phyloP scores from a whole-genome alignment of 2,113 vertebrate genomes.

The Percina caprodes region DNA sequence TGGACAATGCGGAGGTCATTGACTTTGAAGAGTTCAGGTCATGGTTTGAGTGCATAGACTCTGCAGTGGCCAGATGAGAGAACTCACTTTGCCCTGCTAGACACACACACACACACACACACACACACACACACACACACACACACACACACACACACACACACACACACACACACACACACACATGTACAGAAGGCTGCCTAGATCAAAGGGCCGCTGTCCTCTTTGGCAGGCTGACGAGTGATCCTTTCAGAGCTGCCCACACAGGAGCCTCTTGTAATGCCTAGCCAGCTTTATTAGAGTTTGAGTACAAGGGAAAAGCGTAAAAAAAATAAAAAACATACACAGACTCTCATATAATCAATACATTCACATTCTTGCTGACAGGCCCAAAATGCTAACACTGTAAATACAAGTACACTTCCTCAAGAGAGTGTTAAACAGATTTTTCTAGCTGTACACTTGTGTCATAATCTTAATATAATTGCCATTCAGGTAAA shows the following conservation, averaged over 20 bases:
- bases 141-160: not conserved
- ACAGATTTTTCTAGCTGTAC: conserved; percentile 3
- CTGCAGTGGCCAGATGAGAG: conserved; percentile 63
- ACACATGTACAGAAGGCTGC: conserved; percentile 46
- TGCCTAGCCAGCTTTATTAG: conserved; percentile 68
- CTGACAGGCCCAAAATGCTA: not conserved
- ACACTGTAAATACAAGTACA: conserved; percentile 17
- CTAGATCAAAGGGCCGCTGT: conserved; percentile 75
- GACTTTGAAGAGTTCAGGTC: conserved; percentile 73
- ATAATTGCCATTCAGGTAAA: conserved; percentile 26
- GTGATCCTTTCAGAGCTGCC: conserved; percentile 74
- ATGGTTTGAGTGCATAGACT: conserved; percentile 57
- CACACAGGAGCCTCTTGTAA: conserved; percentile 78
- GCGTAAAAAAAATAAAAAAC: not conserved
- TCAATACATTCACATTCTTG: conserved; percentile 40
- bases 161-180: too few species aligned
- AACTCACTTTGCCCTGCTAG: conserved; percentile 53
- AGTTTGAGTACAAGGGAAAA: conserved; percentile 53
- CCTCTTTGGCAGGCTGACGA: conserved; percentile 77
- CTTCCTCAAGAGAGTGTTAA: not conserved
- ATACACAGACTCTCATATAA: conserved; percentile 27
- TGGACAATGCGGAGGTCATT: conserved; percentile 54
- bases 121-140: conserved; percentile 13
- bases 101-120: conserved; percentile 48
- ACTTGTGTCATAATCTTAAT: conserved; percentile 12